Conservation (phyloP, 2,888 invertebrate genomes). For the Dryobotodes eremita region DNA sequence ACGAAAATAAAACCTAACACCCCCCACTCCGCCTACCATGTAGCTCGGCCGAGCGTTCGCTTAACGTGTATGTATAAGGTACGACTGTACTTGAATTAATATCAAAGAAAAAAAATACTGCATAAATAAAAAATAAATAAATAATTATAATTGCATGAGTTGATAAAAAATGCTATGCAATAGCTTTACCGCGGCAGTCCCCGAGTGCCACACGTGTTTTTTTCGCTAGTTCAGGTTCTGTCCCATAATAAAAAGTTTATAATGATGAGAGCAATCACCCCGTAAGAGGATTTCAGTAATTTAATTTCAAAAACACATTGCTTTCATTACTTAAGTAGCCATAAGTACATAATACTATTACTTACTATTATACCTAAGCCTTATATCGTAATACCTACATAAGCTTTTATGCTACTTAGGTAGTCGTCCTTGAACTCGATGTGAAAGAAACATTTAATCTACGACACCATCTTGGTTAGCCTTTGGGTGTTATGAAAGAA, state of each 20-base stretch:
- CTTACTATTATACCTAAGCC: background rate
- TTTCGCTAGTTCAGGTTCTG: background rate
- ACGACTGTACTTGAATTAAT: too few species aligned
- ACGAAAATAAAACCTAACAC: too few species aligned
- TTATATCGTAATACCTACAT: conserved; percentile 19
- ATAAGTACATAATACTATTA: background rate
- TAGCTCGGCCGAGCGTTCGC: too few species aligned
- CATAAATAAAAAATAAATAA: too few species aligned
- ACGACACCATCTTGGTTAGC: conserved; percentile 41
- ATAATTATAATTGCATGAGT: too few species aligned
- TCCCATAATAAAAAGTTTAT: background rate
- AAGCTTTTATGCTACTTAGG: conserved; percentile 12
- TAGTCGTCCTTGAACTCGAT: conserved; percentile 50
- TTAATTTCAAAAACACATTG: background rate
- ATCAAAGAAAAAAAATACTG: too few species aligned
- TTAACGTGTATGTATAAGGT: too few species aligned
- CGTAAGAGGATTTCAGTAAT: background rate
- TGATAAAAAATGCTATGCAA: too few species aligned
- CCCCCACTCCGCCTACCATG: too few species aligned
- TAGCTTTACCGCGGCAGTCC: too few species aligned
- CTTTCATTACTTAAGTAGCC: background rate
- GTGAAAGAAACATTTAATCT: conserved; percentile 32
- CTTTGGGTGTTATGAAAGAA: conserved; percentile 38
- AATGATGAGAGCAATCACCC: background rate
- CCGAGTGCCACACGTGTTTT: too few species aligned